These are phyloP conservation scores for Erinaceus europaeus DNA, from an alignment of 2,113 vertebrate genomes.

Conservation along the genomic window DNA sequence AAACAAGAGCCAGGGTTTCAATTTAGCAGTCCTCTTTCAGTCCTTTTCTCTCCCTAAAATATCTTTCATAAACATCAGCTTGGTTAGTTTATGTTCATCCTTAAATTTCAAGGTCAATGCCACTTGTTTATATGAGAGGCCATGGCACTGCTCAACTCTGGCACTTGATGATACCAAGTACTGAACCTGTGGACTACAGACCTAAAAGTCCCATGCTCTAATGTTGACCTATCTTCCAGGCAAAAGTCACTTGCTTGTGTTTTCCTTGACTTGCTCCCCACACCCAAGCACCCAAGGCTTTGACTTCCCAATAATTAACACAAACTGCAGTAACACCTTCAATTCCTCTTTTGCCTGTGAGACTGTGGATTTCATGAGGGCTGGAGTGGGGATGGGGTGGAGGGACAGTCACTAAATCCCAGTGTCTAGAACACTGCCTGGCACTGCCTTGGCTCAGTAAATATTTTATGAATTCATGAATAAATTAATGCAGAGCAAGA, in stretches of 20 bases:
- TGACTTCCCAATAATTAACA: not conserved
- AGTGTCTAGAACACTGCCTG: not conserved
- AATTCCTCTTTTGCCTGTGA: not conserved
- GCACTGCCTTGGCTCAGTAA: not conserved
- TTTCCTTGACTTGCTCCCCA: not conserved
- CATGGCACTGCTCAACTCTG: no score
- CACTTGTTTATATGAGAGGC: no score
- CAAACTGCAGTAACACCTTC: not conserved
- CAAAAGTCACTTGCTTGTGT: not conserved
- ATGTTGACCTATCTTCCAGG: no score
- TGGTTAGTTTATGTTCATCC: not conserved
- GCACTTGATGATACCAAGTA: no score
- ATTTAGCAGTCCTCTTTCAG: no score
- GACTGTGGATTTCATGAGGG: not conserved
- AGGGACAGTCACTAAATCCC: no score
- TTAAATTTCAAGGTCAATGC: not conserved
- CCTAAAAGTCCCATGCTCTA: no score
- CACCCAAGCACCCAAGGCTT: not conserved
- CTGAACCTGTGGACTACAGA: no score
- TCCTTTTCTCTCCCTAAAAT: not conserved
- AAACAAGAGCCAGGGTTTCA: no score
- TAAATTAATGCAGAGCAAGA: slow-evolving; percentile 1
- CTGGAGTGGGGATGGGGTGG: not conserved
- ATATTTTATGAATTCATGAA: slow-evolving; percentile 33
- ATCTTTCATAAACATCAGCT: not conserved